Evolutionary conservation across 2,888 invertebrate genomes (phyloP), one percentile per base, ranked within the genome.

Genomic region (Parnassius mnemosyne): DNA sequence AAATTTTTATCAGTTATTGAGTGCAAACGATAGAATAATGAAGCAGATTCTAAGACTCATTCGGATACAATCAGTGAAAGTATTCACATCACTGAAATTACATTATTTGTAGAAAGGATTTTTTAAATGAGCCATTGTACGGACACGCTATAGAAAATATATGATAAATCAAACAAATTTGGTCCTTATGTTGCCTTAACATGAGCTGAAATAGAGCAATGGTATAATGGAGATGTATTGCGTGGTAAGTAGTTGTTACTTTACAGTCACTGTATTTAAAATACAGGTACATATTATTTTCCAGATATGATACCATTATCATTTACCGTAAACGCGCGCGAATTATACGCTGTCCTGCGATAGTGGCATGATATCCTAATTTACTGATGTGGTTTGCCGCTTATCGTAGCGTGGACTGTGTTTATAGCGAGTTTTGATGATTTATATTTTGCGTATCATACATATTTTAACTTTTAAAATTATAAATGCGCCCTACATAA

Each of bases 101-200:
- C 42, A 53, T 54, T 59, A 47, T 13, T 59, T 53, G 56, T 56
- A 56, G 59, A 63, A 63, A 59, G 59, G 55, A 55, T 59, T 63
- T 56, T 59, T 56, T 52, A 56, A 55, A 43, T 1, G 42, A 42
- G 16, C 54, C 34, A 46, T 56, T 52, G 63, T 55, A n/a, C 13
- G 46, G 49, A 50, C 57, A 50, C 50, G 51, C 16, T 44, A 25
- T 1, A 51, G 16, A 25, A 51, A 44, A 42, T 55, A 52, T 46
- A 54, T 20, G n/a, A 10, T 53, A 13, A 54, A 41, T 12, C 11
- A 43, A 42, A 11, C 52, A 43, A 50, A 42, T 44, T 47, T 56
- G 20, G 46, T 1, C 41, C 20, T 43, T 56, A 56, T 42, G n/a
- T 2, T 43, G 3, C 13, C 11, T 9, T 3, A 5, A 9, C 58